These are phyloP conservation scores for Plutomurus gul DNA, from an alignment of 1,140 invertebrate species.

Conservation along the genomic window DNA sequence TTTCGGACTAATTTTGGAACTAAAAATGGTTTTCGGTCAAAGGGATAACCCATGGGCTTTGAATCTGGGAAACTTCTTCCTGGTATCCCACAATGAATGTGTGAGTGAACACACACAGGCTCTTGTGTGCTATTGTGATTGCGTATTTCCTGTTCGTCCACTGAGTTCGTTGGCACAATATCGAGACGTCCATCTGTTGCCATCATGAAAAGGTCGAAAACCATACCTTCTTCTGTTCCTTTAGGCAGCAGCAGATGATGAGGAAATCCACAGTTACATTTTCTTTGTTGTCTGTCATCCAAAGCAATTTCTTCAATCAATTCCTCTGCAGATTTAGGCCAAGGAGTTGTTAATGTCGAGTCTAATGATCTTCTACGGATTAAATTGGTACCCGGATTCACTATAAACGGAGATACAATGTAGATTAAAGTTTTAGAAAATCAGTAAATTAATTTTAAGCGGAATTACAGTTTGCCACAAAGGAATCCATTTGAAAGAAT, in stretches of 20 bases:
- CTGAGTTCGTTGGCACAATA: too few relatives aligned
- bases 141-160: too few relatives aligned
- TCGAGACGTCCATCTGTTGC: conserved; percentile 46
- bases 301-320: not conserved
- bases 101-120: too few relatives aligned
- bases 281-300: too few relatives aligned
- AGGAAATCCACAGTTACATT: conserved; percentile 54
- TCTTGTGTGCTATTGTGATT: too few relatives aligned
- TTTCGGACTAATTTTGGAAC: too few relatives aligned
- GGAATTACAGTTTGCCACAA: not conserved
- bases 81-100: too few relatives aligned
- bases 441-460: not conserved
- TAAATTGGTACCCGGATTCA: conserved; percentile 18
- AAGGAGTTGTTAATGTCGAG: conserved; percentile 2
- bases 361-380: not conserved
- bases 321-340: not conserved
- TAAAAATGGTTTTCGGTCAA: too few relatives aligned
- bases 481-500: conserved; percentile 1
- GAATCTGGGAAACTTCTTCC: too few relatives aligned
- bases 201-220: conserved; percentile 55
- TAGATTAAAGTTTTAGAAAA: too few relatives aligned
- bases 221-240: conserved; percentile 53
- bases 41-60: too few relatives aligned
- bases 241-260: conserved; percentile 55
- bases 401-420: not conserved